Evolutionary conservation across 2,113 vertebrate species (phyloP), one percentile per base, ranked within the genome.

Genomic region (Seriola rivoliana): DNA sequence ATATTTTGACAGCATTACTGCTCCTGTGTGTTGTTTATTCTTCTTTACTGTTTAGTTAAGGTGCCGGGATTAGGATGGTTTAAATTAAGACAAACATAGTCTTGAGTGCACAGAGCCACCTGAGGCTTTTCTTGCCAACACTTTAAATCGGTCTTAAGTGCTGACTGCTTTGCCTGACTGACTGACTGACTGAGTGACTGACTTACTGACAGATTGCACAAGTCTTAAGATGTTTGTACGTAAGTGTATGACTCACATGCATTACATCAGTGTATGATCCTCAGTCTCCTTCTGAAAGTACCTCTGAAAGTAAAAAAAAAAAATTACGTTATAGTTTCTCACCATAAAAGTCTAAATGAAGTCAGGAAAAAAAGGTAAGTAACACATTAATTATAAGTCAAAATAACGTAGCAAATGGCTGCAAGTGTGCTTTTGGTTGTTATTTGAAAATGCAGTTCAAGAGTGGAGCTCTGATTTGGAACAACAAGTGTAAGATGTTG

Each of bases 221-320:
- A 63, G 71, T 79, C 63, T 75, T 8, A 60, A 3, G 8, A 81
- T 81, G 48, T 84, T 63, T 44, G 34, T 48, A 23, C 4, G 5
- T 5, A 13, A 80, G 17, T 64, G 50, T 54, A 48, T 76, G 55
- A 79, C 50, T 79, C 58, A 65, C 58, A 74, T 75, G 42, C 46
- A 32, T 36, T 29, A 36, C 21, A 11, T 69, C 12, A 14, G 2
- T 36, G 19, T 8, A 66, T 59, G 13, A 23, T 67, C 38, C 17
- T 54, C 14, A 21, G 8, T 42, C 40, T 38, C 38, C 38, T 42
- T 42, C 40, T 42, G 17, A 75, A 77, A 68, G 4, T 64, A 55
- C 38, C 5, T 13, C 62, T 64, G 62, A n/a, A 63, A 63, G 60
- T 9, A 40, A 40, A 8, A 40, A 40, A 40, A 10, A 40, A 40